These are phyloP conservation scores for Acanthurus tractus DNA, from an alignment of 2,797 vertebrate species.

Conservation along the genomic window DNA sequence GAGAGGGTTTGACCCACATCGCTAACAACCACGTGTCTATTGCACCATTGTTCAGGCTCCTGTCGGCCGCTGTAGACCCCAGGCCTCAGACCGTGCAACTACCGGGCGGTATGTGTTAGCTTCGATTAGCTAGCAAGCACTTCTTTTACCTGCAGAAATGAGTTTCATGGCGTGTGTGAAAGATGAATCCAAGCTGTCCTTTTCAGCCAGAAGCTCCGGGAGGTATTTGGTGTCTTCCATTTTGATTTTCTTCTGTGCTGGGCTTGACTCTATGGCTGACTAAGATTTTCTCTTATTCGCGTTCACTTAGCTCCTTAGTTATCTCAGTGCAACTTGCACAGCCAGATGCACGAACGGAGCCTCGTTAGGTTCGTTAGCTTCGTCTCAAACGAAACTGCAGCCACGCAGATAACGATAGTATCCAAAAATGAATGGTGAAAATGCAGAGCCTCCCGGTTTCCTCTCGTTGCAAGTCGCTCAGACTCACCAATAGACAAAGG, in stretches of 20 bases:
- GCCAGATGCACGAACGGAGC: neutral
- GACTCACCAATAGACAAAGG: conserved; percentile 67
- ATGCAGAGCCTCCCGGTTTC: neutral
- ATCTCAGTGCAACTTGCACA: too few relatives aligned
- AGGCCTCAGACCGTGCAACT: conserved; percentile 28
- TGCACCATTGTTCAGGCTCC: conserved; percentile 61
- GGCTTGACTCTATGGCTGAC: conserved; percentile 48
- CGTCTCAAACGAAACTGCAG: neutral
- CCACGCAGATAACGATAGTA: accelerated
- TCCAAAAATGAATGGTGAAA: neutral
- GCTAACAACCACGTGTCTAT: conserved; percentile 63
- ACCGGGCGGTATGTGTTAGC: neutral
- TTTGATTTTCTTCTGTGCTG: conserved; percentile 74
- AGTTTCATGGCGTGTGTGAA: conserved; percentile 98
- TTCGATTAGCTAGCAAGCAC: accelerated
- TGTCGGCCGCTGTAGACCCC: neutral
- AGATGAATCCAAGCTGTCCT: conserved; percentile 96
- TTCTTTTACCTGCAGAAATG: conserved; percentile 88
- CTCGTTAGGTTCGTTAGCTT: neutral
- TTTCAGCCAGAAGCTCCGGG: conserved; percentile 96
- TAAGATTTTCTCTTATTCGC: conserved; percentile 34
- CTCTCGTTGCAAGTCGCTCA: neutral
- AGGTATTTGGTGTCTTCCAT: conserved; percentile 96
- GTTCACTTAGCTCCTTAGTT: conserved; percentile 48
- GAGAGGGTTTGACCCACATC: conserved; percentile 20